Conservation (phyloP, 1,140 invertebrate genomes). For the Drosophila pseudoobscura region DNA sequence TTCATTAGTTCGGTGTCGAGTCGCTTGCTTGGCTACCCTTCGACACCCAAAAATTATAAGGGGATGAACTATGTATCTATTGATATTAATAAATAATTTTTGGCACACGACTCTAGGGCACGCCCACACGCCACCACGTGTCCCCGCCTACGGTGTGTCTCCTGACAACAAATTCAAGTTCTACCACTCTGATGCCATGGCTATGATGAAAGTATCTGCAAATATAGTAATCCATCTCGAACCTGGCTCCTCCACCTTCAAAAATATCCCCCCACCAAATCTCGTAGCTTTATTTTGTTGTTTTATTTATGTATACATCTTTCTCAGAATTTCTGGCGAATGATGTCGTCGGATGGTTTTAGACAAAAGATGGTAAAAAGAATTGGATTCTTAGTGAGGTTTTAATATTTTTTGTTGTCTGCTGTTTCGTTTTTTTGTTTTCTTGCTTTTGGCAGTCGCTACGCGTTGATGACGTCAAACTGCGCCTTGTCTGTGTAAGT, state of each 20-base stretch:
- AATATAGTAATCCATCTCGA: conserved; percentile 34
- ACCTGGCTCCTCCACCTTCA: not conserved
- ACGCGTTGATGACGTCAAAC: conserved; percentile 69
- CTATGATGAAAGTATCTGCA: conserved; percentile 45
- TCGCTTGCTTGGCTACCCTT: conserved; percentile 16
- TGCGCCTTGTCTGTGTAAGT: conserved; percentile 44
- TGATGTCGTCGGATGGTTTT: conserved; percentile 64
- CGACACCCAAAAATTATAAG: conserved; percentile 39
- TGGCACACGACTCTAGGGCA: conserved; percentile 58
- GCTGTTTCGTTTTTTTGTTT: conserved; percentile 2
- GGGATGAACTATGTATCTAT: conserved; percentile 21
- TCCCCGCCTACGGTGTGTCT: not conserved
- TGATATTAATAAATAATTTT: conserved; percentile 73
- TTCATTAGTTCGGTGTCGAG: conserved; percentile 41
- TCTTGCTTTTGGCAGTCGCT: conserved; percentile 38
- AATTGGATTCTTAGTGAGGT: conserved; percentile 51
- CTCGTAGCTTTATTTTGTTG: not conserved
- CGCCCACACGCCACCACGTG: conserved; percentile 30
- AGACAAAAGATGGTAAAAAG: conserved; percentile 56
- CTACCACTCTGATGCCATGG: conserved; percentile 40
- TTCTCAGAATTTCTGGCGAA: conserved; percentile 54
- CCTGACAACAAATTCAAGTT: conserved; percentile 8
- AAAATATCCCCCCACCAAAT: too few species aligned
- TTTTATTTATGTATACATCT: conserved; percentile 51
- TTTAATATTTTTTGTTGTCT: conserved; percentile 36